phyloP scores from a whole-genome alignment of 2,797 vertebrate genomes.

The Gobio occitaniae region DNA sequence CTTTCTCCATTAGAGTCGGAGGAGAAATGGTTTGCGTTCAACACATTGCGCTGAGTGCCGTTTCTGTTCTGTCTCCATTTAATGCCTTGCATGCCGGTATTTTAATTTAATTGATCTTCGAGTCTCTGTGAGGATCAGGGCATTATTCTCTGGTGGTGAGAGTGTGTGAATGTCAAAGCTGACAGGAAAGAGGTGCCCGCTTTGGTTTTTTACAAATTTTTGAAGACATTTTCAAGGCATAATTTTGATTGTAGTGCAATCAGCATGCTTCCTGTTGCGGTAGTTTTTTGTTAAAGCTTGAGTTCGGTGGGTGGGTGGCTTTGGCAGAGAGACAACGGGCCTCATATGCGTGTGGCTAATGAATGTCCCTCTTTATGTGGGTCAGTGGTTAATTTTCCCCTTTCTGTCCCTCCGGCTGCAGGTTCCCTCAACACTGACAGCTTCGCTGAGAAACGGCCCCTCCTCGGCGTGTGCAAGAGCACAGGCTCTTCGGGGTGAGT shows the following conservation, averaged over 20 bases:
- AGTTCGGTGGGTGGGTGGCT: constrained; percentile 62
- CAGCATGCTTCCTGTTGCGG: constrained; percentile 76
- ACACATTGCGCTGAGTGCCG: constrained; percentile 67
- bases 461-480: constrained; percentile 97
- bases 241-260: constrained; percentile 77
- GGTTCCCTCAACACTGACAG: constrained; percentile 89
- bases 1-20: constrained; percentile 43
- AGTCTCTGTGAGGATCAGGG: constrained; percentile 56
- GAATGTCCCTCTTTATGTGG: constrained; percentile 75
- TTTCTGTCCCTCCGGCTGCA: constrained; percentile 68
- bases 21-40: constrained; percentile 64
- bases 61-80: constrained; percentile 57
- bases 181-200: constrained; percentile 60
- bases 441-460: constrained; percentile 94
- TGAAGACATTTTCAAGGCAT: constrained; percentile 63
- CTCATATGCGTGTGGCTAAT: constrained; percentile 67
- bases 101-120: constrained; percentile 65
- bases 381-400: constrained; percentile 55
- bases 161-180: constrained; percentile 55
- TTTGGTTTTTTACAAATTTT: constrained; percentile 39
- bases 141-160: constrained; percentile 54
- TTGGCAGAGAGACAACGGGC: constrained; percentile 63
- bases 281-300: constrained; percentile 59
- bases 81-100: constrained; percentile 60
- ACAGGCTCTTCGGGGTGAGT: constrained; percentile 96